Conservation (phyloP, 2,888 invertebrate genomes). For the Omphaloscelis lunosa region DNA sequence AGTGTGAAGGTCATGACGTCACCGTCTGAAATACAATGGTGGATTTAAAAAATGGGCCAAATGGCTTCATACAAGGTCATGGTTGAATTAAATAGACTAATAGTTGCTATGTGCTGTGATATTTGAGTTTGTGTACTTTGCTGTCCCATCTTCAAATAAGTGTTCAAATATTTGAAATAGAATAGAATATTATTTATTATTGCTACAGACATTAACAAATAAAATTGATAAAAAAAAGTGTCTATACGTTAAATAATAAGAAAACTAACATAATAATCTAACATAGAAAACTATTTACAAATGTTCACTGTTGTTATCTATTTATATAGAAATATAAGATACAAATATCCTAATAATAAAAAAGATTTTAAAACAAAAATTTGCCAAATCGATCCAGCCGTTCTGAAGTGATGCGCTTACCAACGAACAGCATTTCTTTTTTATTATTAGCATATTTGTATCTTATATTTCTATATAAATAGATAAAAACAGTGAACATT, state of each 20-base stretch:
- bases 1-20: slow-evolving; percentile 94
- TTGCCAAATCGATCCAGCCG: too few species aligned
- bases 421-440: too few species aligned
- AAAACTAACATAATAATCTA: neutral
- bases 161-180: neutral
- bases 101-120: neutral
- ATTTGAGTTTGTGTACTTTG: neutral
- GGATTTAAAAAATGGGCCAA: neutral
- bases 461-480: too few species aligned
- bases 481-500: too few species aligned
- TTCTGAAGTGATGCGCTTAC: too few species aligned
- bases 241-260: neutral
- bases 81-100: neutral
- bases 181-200: neutral
- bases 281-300: neutral
- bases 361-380: too few species aligned
- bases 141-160: neutral
- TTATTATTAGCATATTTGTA: too few species aligned
- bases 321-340: neutral
- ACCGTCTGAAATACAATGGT: slow-evolving; percentile 91
- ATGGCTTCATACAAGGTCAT: slow-evolving; percentile 20
- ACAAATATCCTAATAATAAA: too few species aligned
- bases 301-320: too few species aligned
- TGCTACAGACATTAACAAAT: neutral
- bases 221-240: too few species aligned